Base-by-base conservation (phyloP, 2,888 invertebrate species). In the Crepidodera aurea region DNA sequence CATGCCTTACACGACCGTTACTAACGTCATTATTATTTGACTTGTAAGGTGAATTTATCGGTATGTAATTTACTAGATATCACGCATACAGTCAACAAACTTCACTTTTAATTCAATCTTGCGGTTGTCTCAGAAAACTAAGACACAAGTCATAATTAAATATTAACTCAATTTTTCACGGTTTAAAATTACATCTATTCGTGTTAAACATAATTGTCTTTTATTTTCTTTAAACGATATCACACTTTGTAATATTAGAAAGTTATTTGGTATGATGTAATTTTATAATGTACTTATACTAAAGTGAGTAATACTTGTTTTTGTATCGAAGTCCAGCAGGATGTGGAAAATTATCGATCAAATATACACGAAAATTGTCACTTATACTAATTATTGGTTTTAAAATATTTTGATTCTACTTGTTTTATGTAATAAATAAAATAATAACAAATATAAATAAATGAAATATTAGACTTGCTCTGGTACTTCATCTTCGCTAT, bases 251-350 rank as follows among this genome's bases (percentile, higher is more conserved):
- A 34, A 34, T 34, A 34, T n/a, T 34, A 34, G 34, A 34, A 34
- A 34, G 34, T 34, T 34, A 34, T 34, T 34, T 12, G 34, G 5
- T 10, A 34, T 34, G 13, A 71, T 60, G 72, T 68, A 5, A 69
- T 40, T 62, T 53, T 62, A 15, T 73, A 27, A 51, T 71, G 69
- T 18, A 53, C 19, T 16, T 39, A 10, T 39, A 50, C 1, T 18
- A 10, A 18, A 22, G 15, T 22, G 72, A 12, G 12, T 73, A 62
- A 13, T 29, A 53, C 22, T 60, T 54, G 42, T 12, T 12, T 27
- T 12, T 22, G 13, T 46, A 67, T 66, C 65, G 72, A 18, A 70
- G 32, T 32, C 59, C 62, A 6, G 68, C 69, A 6, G 70, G 74
- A 6, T 67, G 34, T 40, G 5, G 10, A 39, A 39, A 39, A 16